These are phyloP conservation scores for Verasper variegatus DNA, from an alignment of 2,113 vertebrate species.

Conservation along the genomic window DNA sequence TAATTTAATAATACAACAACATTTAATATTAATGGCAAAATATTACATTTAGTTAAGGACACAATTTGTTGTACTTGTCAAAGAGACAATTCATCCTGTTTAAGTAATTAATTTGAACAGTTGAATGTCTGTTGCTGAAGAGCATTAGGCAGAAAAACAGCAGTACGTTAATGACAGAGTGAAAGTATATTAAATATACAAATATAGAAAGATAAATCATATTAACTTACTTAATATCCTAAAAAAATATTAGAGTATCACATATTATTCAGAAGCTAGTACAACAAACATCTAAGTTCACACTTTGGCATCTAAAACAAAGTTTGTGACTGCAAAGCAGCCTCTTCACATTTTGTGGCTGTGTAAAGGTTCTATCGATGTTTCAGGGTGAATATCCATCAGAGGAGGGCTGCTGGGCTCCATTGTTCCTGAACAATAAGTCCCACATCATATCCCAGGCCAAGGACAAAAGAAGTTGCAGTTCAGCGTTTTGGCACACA, in stretches of 20 bases:
- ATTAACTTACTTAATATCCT: no score
- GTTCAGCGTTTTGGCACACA: conserved; percentile 68
- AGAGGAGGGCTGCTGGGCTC: conserved; percentile 20
- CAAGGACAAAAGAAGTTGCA: conserved; percentile 64
- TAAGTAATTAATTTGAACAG: no score
- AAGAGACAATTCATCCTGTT: not conserved
- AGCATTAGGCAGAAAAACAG: not conserved
- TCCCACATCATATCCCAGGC: conserved; percentile 52
- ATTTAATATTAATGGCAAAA: no score
- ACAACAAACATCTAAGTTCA: not conserved
- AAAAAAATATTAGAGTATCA: not conserved
- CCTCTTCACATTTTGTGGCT: conserved; percentile 13
- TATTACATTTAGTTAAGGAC: no score
- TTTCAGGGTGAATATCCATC: conserved; percentile 24
- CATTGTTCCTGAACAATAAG: conserved; percentile 62
- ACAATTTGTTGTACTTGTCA: not conserved
- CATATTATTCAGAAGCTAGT: not conserved
- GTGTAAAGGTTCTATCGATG: conserved; percentile 24
- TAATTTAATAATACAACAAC: no score
- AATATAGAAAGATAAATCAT: no score
- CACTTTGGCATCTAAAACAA: not conserved
- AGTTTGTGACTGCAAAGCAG: conserved; percentile 1
- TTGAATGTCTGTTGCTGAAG: no score
- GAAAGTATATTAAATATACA: no score
- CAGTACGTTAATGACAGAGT: not conserved